Conservation (phyloP, 2,113 vertebrate genomes). For the Grammomys dolichurus region DNA sequence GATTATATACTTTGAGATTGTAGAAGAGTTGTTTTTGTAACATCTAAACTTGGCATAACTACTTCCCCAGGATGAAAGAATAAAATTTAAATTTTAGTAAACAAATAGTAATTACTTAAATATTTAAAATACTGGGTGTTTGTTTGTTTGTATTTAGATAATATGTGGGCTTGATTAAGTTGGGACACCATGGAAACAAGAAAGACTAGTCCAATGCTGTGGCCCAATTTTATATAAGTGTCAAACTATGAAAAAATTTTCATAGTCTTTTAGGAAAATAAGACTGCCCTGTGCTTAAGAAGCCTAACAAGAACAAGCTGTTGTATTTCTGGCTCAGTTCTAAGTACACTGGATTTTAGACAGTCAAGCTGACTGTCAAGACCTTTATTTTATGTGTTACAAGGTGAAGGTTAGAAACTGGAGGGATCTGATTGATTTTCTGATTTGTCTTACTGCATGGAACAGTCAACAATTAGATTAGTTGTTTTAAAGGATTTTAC, state of each 20-base stretch:
- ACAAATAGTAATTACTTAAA: not conserved
- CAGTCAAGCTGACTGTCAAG: conserved; percentile 34
- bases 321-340: conserved; percentile 11
- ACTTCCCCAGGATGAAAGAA: not conserved
- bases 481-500: conserved; percentile 29
- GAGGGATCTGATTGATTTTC: conserved; percentile 58
- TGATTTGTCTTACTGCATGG: conserved; percentile 24
- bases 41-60: conserved; percentile 7
- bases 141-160: not conserved
- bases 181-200: not conserved
- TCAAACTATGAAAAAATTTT: conserved; percentile 11
- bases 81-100: conserved; percentile 53
- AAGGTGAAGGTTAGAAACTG: conserved; percentile 41
- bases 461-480: conserved; percentile 35
- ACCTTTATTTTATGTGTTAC: conserved; percentile 28
- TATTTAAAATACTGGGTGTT: not conserved
- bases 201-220: not conserved
- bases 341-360: not conserved
- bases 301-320: not conserved
- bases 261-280: not conserved
- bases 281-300: not conserved
- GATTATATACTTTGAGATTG: not conserved
- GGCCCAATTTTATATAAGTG: not conserved
- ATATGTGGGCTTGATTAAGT: not conserved
- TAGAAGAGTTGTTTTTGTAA: not conserved